phyloP scores from a whole-genome alignment of 2,888 invertebrate species.

The Trachelus troglodyta region DNA sequence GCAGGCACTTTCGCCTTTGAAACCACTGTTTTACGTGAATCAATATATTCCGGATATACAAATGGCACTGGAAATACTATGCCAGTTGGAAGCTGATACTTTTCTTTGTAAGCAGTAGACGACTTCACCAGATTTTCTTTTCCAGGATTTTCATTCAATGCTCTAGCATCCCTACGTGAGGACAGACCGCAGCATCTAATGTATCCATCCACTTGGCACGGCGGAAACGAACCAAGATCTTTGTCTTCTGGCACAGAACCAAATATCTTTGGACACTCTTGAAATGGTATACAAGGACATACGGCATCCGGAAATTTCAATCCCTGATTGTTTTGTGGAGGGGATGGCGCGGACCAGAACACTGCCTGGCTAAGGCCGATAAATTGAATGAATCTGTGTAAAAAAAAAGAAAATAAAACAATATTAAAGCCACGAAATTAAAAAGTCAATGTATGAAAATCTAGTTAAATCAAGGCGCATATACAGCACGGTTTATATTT shows the following conservation, averaged over 20 bases:
- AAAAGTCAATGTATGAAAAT: not conserved
- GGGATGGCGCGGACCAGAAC: not conserved
- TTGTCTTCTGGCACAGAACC: constrained; percentile 10
- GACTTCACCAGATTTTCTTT: not conserved
- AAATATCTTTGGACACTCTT: constrained; percentile 7
- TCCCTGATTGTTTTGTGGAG: not conserved
- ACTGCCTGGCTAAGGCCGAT: constrained; percentile 6
- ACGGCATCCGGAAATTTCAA: not conserved
- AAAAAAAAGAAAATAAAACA: not conserved
- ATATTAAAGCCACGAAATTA: not conserved
- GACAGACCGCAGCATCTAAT: constrained; percentile 5
- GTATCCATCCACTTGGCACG: not conserved
- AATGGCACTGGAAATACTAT: constrained; percentile 5
- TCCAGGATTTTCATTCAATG: not conserved
- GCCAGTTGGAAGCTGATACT: not conserved
- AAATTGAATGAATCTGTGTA: constrained; percentile 1
- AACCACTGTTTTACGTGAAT: not conserved
- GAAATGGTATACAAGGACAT: constrained; percentile 11
- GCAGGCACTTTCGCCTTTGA: not conserved
- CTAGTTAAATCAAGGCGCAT: not conserved
- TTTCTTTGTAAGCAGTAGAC: not conserved
- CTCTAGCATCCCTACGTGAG: not conserved
- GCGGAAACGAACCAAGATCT: constrained; percentile 5
- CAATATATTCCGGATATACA: constrained; percentile 5
- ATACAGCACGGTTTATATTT: not conserved